Percentiles rank a stretch among this genome's conserved stretches.
Conservation (phyloP, 2,888 invertebrate species). For the Sialis lutaria region DNA sequence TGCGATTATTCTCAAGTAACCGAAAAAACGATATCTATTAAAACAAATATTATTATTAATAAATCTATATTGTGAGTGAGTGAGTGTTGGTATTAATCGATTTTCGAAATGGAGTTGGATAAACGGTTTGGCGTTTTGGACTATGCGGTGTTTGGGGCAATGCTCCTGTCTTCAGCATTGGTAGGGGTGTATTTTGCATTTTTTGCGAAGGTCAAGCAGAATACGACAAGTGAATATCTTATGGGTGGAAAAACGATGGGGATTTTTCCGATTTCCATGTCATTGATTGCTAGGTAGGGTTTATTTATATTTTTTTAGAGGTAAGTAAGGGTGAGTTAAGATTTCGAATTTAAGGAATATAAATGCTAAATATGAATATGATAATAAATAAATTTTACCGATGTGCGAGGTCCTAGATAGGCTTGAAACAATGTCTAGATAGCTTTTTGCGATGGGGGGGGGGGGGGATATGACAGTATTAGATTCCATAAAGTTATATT, state of each 20-base stretch:
- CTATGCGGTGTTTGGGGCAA: conserved; percentile 43
- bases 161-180: conserved; percentile 44
- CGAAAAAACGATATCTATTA: too few species aligned
- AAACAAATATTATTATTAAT: too few species aligned
- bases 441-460: too few species aligned
- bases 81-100: too few species aligned
- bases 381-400: too few species aligned
- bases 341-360: background rate
- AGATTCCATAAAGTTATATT: too few species aligned
- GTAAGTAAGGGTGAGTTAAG: background rate
- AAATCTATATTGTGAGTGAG: too few species aligned
- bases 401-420: too few species aligned
- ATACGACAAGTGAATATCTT: conserved; percentile 52
- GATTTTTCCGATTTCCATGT: conserved; percentile 64
- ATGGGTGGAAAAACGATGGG: conserved; percentile 64
- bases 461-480: too few species aligned
- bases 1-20: too few species aligned
- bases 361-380: too few species aligned
- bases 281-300: conserved; percentile 52
- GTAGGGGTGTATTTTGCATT: conserved; percentile 57
- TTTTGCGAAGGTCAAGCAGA: conserved; percentile 45
- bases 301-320: conserved; percentile 1
- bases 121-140: conserved; percentile 40
- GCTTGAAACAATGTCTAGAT: too few species aligned
- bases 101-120: conserved; percentile 11